These are phyloP conservation scores for Xestia sexstrigata DNA, from an alignment of 2,888 invertebrate genomes.

Conservation along the genomic window DNA sequence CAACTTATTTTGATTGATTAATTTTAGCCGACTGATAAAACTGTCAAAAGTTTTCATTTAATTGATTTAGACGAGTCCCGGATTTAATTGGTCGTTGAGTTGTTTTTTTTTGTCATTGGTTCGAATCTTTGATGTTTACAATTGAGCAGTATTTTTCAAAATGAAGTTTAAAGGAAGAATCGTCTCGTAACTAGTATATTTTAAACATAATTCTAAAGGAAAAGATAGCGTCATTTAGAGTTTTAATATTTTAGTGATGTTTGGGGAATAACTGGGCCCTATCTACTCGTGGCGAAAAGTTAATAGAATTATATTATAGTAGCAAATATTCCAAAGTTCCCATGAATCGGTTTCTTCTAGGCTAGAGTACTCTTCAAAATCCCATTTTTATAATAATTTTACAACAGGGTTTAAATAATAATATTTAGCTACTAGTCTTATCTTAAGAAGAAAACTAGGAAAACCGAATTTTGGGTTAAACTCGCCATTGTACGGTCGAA, in stretches of 20 bases:
- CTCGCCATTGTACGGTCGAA: too few species aligned
- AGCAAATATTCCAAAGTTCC: too few species aligned
- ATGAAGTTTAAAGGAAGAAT: neutral
- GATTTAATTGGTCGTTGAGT: constrained; percentile 31
- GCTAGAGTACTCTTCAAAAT: too few species aligned
- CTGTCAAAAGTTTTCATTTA: constrained; percentile 42
- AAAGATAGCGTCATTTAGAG: too few species aligned
- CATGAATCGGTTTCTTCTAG: too few species aligned
- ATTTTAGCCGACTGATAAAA: constrained; percentile 36
- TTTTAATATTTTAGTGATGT: neutral
- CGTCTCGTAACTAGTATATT: neutral
- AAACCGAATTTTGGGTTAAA: too few species aligned
- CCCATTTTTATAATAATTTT: neutral
- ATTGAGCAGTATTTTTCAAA: neutral
- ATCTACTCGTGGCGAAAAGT: neutral
- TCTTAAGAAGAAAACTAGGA: too few species aligned
- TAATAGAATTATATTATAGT: too few species aligned
- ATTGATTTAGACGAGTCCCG: constrained; percentile 12
- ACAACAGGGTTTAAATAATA: neutral
- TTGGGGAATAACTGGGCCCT: neutral
- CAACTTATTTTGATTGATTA: constrained; percentile 54
- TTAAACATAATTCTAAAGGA: too few species aligned
- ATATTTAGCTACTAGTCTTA: too few species aligned
- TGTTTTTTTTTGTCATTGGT: constrained; percentile 23
- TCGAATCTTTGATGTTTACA: neutral